Evolutionary conservation across 2,113 vertebrate genomes (phyloP).

Genomic region (Herpailurus yagouaroundi): DNA sequence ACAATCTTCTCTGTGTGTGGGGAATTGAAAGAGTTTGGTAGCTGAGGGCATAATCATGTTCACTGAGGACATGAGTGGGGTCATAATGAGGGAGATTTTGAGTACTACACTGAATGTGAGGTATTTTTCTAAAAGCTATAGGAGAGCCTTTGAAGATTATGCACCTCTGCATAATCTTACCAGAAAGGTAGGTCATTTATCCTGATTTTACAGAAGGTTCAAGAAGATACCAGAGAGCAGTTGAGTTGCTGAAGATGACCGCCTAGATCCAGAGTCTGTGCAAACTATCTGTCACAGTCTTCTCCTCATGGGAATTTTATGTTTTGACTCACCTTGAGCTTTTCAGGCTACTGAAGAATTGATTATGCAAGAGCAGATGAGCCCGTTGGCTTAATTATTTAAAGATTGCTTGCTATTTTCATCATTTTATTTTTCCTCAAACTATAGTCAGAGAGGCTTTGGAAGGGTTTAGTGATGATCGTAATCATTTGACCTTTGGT

Average conservation of each 20-base stretch:
- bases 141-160: background rate
- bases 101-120: background rate
- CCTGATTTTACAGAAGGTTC: background rate
- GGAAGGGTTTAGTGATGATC: background rate
- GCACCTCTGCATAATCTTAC: background rate
- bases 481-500: background rate
- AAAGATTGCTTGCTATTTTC: conserved; percentile 21
- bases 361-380: conserved; percentile 26
- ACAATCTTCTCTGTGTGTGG: background rate
- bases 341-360: conserved; percentile 21
- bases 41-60: background rate
- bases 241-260: background rate
- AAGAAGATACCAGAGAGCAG: background rate
- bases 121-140: background rate
- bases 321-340: background rate
- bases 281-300: background rate
- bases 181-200: background rate
- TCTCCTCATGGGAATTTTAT: background rate
- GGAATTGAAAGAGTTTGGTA: background rate
- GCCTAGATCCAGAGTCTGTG: background rate
- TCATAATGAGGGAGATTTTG: background rate
- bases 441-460: background rate
- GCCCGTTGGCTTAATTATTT: conserved; percentile 51
- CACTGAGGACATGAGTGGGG: accelerated
- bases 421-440: background rate